Base-by-base conservation (phyloP, 2,888 invertebrate genomes). In the Polia nebulosa region DNA sequence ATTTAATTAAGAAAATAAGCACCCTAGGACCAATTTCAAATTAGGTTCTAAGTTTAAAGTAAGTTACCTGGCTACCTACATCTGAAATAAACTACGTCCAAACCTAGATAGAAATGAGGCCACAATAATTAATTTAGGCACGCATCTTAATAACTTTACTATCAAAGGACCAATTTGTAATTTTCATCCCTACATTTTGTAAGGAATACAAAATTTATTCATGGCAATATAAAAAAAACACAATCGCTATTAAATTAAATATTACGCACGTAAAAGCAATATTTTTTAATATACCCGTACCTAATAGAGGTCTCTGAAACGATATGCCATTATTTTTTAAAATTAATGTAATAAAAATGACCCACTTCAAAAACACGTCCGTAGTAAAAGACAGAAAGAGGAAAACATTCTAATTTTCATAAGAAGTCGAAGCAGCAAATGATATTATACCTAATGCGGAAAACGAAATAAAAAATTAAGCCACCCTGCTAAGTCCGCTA, bases 401-500 rank as follows among this genome's bases (percentile, higher is more conserved):
- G n/a, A 44, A 55, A 49, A n/a, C 1, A 32, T 15, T 7, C 3
- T 15, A 20, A 32, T 49, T 66, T 41, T 41, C 22, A 34, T 34
- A 51, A 29, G 29, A 41, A 34, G 3, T 11, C n/a, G 13, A 20
- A 20, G 20, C 11, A 29, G 20, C 11, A n/a, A 70, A 70, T 53
- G 51, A 52, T 25, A 49, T 17, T n/a, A n/a, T n/a, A n/a, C n/a
- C n/a, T n/a, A n/a, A 55, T 17, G 53, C 51, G 45, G 36, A 45
- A 52, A 72, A 67, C 32, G 27, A 57, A 56, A 45, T 20, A 25
- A 45, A 62, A 44, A 51, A 71, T 58, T 60, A 34, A 61, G 53
- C 32, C n/a, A 32, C 45, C 52, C 44, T n/a, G n/a, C 25, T 59
- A 56, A 76, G 55, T 56, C 68, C 51, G 29, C 68, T 70, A 52